Conservation (phyloP, 2,888 invertebrate species). For the Scaptomyza parva region DNA sequence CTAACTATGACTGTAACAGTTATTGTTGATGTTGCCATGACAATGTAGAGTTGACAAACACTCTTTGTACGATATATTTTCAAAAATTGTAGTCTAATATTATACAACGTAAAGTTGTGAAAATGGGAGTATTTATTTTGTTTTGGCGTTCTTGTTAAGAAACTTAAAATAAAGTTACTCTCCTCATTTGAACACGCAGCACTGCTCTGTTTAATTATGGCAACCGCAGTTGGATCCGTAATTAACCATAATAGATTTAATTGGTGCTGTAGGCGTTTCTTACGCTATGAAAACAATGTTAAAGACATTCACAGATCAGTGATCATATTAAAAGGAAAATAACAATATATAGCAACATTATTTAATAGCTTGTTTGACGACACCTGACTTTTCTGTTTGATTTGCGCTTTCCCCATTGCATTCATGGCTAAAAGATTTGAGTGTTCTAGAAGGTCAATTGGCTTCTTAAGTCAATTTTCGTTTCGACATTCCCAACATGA, state of each 20-base stretch:
- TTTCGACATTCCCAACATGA: conserved; percentile 31
- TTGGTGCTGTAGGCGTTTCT: conserved; percentile 29
- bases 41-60: conserved; percentile 53
- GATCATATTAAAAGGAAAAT: neutral
- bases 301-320: neutral
- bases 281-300: neutral
- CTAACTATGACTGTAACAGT: neutral
- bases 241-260: conserved; percentile 59
- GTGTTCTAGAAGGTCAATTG: conserved; percentile 31
- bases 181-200: conserved; percentile 37
- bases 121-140: neutral
- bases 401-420: conserved; percentile 22
- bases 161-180: no score
- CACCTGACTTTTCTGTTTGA: conserved; percentile 42
- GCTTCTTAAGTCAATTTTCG: conserved; percentile 47
- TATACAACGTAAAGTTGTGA: neutral
- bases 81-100: conserved; percentile 5
- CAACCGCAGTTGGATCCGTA: conserved; percentile 27
- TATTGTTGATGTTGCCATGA: conserved; percentile 56
- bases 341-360: neutral
- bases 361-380: conserved; percentile 17
- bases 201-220: conserved; percentile 50
- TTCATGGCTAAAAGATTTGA: conserved; percentile 33
- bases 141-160: no score
- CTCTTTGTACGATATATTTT: conserved; percentile 21